These are phyloP conservation scores for Elegia similella DNA, from an alignment of 2,888 invertebrate species.

Conservation along the genomic window DNA sequence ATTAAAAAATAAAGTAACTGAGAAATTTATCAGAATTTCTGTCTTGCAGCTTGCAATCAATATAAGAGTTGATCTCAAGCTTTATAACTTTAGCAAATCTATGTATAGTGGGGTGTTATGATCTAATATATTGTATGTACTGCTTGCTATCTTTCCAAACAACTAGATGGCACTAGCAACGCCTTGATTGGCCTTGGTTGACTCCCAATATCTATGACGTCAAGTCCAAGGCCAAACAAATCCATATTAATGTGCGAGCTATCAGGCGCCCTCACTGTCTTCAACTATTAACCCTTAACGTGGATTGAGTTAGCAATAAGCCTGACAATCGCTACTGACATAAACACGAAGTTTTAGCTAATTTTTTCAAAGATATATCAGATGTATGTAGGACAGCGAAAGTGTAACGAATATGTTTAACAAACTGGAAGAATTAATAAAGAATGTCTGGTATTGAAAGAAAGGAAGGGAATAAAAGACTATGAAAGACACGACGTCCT, in stretches of 20 bases:
- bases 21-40: neutral
- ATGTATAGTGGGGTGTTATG: constrained; percentile 7
- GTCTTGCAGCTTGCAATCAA: neutral
- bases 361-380: neutral
- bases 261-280: constrained; percentile 40
- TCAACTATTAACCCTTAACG: constrained; percentile 50
- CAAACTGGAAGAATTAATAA: no score
- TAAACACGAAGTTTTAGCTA: neutral
- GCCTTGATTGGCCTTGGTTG: constrained; percentile 7
- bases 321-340: neutral
- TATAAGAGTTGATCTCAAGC: neutral
- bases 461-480: no score
- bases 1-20: neutral
- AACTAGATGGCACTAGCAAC: constrained; percentile 7
- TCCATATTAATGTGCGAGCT: constrained; percentile 21
- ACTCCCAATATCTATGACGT: neutral
- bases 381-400: no score
- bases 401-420: no score
- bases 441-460: no score
- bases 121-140: constrained; percentile 5
- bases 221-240: constrained; percentile 1
- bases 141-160: constrained; percentile 8
- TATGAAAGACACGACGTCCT: no score
- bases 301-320: neutral
- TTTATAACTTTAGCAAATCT: neutral